Evolutionary conservation across 2,113 vertebrate species (phyloP), one percentile per base, ranked within the genome.

Genomic region (Odobenus rosmarus): DNA sequence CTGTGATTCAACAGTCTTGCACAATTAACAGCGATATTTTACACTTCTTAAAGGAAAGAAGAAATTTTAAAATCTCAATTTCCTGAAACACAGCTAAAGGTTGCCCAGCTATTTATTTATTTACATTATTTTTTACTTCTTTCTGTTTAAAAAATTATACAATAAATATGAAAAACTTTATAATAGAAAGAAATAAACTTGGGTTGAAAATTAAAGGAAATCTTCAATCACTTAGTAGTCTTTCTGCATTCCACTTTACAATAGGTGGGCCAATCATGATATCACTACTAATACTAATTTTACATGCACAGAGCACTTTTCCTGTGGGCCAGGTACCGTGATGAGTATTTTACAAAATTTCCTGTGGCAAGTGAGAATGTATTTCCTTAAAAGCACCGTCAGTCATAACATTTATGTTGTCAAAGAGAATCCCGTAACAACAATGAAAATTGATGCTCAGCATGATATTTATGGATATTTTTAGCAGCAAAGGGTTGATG

Each of bases 21-120:
- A 4, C 39, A 39, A 39, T 39, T 39, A 39, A 39, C 39, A 39
- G 39, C 39, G 39, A 90, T 49, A 9, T 55, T 89, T 67, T 85
- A 14, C 11, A 42, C 59, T 67, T 92, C 85, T 92, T 90, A 91
- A 93, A 89, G 49, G 42, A 90, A 80, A 88, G 49, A 71, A 86
- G 49, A 95, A 82, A 92, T 76, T 90, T 71, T 83, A 61, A 95
- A 55, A 82, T 23, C 3, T 90, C 15, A 49, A 4, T 81, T 88
- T 94, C 67, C 33, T 51, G 3, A 92, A 96, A 61, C 7, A 59
- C 31, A 86, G 72, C n/a, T 57, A 61, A 83, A 82, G 0, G 28
- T 61, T 86, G 6, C 71, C 18, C 18, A 59, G 33, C 14, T 86
- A 61, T 42, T 85, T 72, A 36, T 88, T 55, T 88, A 55, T 74